Conservation (phyloP, 2,797 vertebrate genomes). For the Apodemus agrarius region DNA sequence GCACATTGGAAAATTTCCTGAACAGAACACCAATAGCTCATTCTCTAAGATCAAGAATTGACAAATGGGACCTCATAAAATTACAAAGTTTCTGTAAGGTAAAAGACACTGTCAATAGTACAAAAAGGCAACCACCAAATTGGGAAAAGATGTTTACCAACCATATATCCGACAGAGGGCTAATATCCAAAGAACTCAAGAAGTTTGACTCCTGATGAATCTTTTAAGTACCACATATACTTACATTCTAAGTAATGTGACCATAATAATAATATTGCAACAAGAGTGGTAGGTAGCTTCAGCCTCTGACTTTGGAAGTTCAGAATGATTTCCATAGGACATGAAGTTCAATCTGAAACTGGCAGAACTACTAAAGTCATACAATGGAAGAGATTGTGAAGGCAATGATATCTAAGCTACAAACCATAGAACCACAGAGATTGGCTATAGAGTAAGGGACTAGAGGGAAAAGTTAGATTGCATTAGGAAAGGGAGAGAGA, state of each 20-base stretch:
- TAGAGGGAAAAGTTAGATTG: not conserved
- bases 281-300: not conserved
- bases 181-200: too few species aligned
- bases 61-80: too few species aligned
- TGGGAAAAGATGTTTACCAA: too few species aligned
- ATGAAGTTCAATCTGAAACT: not conserved
- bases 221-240: not conserved
- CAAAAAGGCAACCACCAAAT: too few species aligned
- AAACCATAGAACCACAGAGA: not conserved
- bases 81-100: too few species aligned
- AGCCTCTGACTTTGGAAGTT: not conserved
- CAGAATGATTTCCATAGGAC: constrained; percentile 5
- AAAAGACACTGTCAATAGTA: too few species aligned
- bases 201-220: not conserved
- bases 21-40: too few species aligned
- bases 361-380: constrained; percentile 2
- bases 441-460: not conserved
- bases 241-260: constrained; percentile 27
- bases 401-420: not conserved
- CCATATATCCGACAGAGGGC: too few species aligned
- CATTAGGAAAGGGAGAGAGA: not conserved
- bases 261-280: constrained; percentile 21
- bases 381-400: not conserved
- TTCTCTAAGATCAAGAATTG: too few species aligned
- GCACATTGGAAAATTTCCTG: too few species aligned